Conservation (phyloP, 1,140 invertebrate genomes). For the Drosophila neocordata region DNA sequence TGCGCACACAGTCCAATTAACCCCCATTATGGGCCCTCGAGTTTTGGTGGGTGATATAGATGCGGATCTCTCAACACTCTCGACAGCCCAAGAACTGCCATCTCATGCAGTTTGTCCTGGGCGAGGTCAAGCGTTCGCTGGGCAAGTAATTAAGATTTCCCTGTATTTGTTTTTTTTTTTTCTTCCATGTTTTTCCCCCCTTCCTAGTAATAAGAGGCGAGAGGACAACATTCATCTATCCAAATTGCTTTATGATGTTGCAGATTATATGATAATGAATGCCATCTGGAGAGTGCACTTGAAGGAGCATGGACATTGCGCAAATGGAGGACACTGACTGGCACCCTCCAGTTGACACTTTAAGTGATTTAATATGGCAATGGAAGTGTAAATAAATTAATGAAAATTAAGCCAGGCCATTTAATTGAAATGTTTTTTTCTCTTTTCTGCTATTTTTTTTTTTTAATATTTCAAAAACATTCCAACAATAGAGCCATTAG, state of each 20-base stretch:
- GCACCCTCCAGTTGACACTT: conserved; percentile 76
- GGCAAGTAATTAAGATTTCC: conserved; percentile 78
- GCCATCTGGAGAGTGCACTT: conserved; percentile 77
- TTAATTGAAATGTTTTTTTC: conserved; percentile 61
- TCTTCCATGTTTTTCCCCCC: conserved; percentile 28
- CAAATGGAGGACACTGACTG: conserved; percentile 24
- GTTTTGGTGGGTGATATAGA: conserved; percentile 46
- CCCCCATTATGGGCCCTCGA: conserved; percentile 77
- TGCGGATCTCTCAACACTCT: conserved; percentile 14
- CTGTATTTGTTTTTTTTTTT: background rate
- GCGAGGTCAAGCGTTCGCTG: conserved; percentile 72
- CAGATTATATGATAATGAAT: conserved; percentile 82
- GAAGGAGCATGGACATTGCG: conserved; percentile 50
- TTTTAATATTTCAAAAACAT: conserved; percentile 1
- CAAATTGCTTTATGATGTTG: conserved; percentile 82
- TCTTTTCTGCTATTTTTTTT: conserved; percentile 10
- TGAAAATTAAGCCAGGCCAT: conserved; percentile 51
- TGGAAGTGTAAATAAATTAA: conserved; percentile 49
- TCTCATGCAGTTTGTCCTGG: conserved; percentile 54
- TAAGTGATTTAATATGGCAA: conserved; percentile 81
- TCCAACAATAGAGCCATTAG: background rate
- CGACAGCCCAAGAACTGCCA: conserved; percentile 31
- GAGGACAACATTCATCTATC: conserved; percentile 20
- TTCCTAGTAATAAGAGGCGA: conserved; percentile 37
- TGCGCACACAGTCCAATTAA: conserved; percentile 82